A percentile compares a stretch with the other conserved stretches of the same genome.
phyloP scores from a whole-genome alignment of 2,113 vertebrate genomes.

The Ageneiosus marmoratus region DNA sequence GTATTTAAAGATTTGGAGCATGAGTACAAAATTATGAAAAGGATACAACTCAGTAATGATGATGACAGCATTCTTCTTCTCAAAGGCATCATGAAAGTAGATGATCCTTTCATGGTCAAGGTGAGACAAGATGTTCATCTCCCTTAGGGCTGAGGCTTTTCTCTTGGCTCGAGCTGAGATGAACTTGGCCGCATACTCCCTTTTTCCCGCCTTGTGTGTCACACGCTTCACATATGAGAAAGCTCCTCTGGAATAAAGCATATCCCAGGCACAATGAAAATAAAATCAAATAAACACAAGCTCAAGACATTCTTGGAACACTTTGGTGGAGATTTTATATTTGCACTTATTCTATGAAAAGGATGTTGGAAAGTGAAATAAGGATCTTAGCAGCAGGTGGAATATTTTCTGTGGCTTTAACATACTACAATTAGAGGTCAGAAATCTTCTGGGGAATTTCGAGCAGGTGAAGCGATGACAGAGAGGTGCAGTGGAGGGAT shows the following conservation, averaged over 20 bases:
- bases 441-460: background rate
- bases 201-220: constrained; percentile 81
- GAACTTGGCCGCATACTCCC: constrained; percentile 91
- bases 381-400: background rate
- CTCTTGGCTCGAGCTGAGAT: constrained; percentile 89
- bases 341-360: background rate
- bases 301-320: background rate
- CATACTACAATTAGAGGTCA: background rate
- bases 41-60: constrained; percentile 95
- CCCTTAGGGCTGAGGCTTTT: constrained; percentile 81
- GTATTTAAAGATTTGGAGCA: background rate
- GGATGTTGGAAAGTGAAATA: background rate
- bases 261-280: background rate
- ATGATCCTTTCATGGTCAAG: constrained; percentile 88
- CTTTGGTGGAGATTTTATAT: background rate
- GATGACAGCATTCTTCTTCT: constrained; percentile 88
- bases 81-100: constrained; percentile 93
- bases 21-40: constrained; percentile 48
- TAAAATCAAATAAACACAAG: background rate
- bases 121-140: constrained; percentile 85
- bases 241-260: constrained; percentile 78
- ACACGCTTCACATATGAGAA: constrained; percentile 96
- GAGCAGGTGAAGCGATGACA: background rate
- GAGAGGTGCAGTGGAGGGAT: background rate
- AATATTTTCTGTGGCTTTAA: background rate